These are phyloP conservation scores for Teleogryllus oceanicus DNA, from an alignment of 2,888 invertebrate species.

Conservation along the genomic window DNA sequence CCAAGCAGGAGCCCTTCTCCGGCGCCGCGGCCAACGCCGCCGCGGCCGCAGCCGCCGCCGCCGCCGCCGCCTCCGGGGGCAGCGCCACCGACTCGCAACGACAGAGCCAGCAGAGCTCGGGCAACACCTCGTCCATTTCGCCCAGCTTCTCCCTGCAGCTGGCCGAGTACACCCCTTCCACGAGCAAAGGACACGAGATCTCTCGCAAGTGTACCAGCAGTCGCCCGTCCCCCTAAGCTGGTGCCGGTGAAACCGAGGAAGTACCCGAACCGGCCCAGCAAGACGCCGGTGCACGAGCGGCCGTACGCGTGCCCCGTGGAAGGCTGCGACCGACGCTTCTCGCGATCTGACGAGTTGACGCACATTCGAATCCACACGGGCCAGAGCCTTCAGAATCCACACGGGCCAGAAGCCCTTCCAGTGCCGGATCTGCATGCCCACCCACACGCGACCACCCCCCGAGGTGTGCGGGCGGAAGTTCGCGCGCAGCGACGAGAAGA, in stretches of 20 bases:
- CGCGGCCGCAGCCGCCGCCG: conserved; percentile 43
- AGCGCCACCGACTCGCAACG: conserved; percentile 45
- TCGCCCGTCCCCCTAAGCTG: conserved; percentile 81
- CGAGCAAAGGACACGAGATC: conserved; percentile 92
- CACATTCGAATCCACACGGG: too few species aligned
- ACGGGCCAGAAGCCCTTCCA: conserved; percentile 99
- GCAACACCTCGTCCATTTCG: conserved; percentile 38
- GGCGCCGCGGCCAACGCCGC: conserved; percentile 44
- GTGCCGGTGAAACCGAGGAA: conserved; percentile 93
- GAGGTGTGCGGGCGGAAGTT: conserved; percentile 98
- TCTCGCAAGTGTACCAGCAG: conserved; percentile 84
- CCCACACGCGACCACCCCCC: conserved; percentile 96
- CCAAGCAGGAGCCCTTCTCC: conserved; percentile 65
- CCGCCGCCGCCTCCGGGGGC: conserved; percentile 45
- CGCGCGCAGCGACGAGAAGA: conserved; percentile 98
- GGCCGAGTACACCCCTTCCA: conserved; percentile 91
- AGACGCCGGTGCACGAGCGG: conserved; percentile 95
- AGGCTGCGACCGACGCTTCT: conserved; percentile 94
- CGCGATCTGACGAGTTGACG: conserved; percentile 95
- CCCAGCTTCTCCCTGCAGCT: conserved; percentile 65
- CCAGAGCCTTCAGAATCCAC: too few species aligned
- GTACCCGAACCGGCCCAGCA: conserved; percentile 96
- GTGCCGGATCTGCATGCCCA: conserved; percentile 97
- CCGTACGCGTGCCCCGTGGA: conserved; percentile 98
- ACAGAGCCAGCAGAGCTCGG: conserved; percentile 41